Evolutionary conservation across 2,888 invertebrate species (phyloP).

Genomic region (Cryptus viduatorius): DNA sequence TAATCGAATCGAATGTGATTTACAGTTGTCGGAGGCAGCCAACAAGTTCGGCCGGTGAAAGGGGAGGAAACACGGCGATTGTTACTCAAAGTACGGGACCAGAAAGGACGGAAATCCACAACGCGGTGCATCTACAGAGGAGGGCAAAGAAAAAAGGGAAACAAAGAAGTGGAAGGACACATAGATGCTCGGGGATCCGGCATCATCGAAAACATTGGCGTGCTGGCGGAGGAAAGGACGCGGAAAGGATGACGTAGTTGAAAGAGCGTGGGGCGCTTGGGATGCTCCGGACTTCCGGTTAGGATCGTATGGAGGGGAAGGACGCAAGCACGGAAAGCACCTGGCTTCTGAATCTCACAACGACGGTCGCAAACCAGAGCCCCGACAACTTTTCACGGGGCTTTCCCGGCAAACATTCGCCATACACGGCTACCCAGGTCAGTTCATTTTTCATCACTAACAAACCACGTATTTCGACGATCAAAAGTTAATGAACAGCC

Average conservation of each 20-base stretch:
- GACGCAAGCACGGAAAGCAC: slow-evolving; percentile 82
- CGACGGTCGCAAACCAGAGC: slow-evolving; percentile 76
- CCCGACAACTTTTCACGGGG: slow-evolving; percentile 79
- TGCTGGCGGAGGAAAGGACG: slow-evolving; percentile 70
- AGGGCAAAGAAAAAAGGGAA: background rate
- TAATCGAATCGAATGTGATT: slow-evolving; percentile 37
- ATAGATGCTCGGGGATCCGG: slow-evolving; percentile 66
- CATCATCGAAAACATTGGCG: slow-evolving; percentile 56
- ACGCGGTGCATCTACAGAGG: background rate
- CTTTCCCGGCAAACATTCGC: slow-evolving; percentile 84
- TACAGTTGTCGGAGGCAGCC: slow-evolving; percentile 26
- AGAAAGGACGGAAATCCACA: background rate
- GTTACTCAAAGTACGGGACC: background rate
- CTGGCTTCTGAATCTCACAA: slow-evolving; percentile 83
- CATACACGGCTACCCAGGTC: slow-evolving; percentile 84
- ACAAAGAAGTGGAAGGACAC: slow-evolving; percentile 10
- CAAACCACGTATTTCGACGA: background rate
- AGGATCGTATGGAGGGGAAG: slow-evolving; percentile 85
- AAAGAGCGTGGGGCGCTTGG: slow-evolving; percentile 79
- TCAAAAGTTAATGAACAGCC: no score
- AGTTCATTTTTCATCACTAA: slow-evolving; percentile 12
- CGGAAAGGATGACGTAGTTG: slow-evolving; percentile 77
- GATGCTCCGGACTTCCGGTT: slow-evolving; percentile 83
- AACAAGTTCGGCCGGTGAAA: slow-evolving; percentile 13
- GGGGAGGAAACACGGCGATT: background rate